Conservation (phyloP, 2,888 invertebrate genomes). For the Pegoplata infirma region DNA sequence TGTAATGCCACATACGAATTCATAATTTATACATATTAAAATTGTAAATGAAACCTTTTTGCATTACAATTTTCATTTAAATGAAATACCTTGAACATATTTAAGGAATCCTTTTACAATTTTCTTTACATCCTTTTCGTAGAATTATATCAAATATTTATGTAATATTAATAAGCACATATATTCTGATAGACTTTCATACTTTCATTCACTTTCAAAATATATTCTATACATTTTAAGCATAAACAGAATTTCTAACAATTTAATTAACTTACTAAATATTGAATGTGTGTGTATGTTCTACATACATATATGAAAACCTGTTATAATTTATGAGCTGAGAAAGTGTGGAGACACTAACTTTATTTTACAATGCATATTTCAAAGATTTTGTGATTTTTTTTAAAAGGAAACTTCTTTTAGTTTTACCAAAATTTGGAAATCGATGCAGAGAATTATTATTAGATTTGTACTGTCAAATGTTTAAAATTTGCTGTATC, state of each 20-base stretch:
- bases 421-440: no score
- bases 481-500: no score
- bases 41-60: conserved; percentile 13
- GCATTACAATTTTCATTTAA: conserved; percentile 13
- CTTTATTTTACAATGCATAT: no score
- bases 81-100: conserved; percentile 12
- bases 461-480: no score
- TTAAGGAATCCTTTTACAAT: conserved; percentile 3
- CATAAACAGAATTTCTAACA: conserved; percentile 41
- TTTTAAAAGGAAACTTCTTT: no score
- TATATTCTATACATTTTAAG: neutral
- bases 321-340: neutral
- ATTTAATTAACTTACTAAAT: conserved; percentile 41
- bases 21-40: conserved; percentile 28
- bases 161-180: conserved; percentile 2
- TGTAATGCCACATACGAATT: neutral
- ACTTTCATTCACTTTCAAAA: neutral
- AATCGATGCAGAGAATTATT: no score
- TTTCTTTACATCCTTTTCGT: conserved; percentile 2
- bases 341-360: neutral
- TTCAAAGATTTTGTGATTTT: no score
- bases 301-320: neutral
- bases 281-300: neutral
- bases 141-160: neutral
- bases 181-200: neutral